Base-by-base conservation (phyloP, 2,888 invertebrate genomes). In the Altica lythri region DNA sequence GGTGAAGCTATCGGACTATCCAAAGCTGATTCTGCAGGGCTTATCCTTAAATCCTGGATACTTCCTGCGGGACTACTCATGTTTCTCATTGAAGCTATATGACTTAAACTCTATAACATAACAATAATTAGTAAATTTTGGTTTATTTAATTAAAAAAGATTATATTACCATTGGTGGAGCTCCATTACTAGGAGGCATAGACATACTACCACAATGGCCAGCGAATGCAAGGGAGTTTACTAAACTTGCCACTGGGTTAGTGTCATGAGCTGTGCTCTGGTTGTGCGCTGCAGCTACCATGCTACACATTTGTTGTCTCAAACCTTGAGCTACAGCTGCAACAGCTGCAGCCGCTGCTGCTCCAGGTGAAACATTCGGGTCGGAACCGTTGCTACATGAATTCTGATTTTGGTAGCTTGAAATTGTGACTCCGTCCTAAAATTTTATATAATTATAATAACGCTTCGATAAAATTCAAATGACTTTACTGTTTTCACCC, bases 251-350 rank as follows among this genome's bases (percentile, higher is more conserved):
- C 12, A 76, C 76, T 2, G 76, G 74, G 56, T 75, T 75, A 3
- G 74, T 73, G 61, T 76, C 76, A 61, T 75, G 75, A n/a, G 71
- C 71, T 4, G 76, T 73, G 81, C 77, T 81, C 80, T 72, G 81
- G 78, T 70, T 77, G 73, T 82, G 79, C 63, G 83, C 79, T 3
- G 85, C 86, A 1, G 89, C 90, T 53, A 87, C 86, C 86, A 88
- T 87, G 75, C 84, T 86, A 81, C 88, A 88, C 89, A 92, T 90
- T 77, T 92, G 92, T 64, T 92, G 91, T 44, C 91, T 83, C 53
- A 92, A 79, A 34, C 90, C 90, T 78, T 90, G 90, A 10, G 92
- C 92, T 49, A 92, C 91, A 12, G 90, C 90, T 8, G 90, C 90
- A 30, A 91, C 90, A 27, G 92, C 92, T 25, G 91, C 91, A 44